Evolutionary conservation across 1,140 invertebrate genomes (phyloP), one percentile per base, ranked within the genome.

Genomic region (Oncopodura yosiiana): DNA sequence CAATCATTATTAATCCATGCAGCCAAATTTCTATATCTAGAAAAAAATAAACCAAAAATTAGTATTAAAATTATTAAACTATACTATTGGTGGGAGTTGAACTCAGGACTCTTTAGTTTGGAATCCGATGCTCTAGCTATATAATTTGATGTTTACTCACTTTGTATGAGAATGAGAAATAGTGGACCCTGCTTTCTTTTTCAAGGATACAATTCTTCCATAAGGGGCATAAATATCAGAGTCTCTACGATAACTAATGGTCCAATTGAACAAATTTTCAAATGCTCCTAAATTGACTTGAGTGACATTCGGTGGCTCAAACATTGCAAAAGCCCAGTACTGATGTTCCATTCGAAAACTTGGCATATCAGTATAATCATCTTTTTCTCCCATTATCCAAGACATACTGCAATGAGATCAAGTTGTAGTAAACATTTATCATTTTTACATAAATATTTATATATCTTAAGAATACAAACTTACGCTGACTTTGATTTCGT

Each of bases 151-250:
- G n/a, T n/a, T n/a, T n/a, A n/a, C n/a, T n/a, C n/a, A n/a, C n/a
- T n/a, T n/a, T n/a, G n/a, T n/a, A n/a, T n/a, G n/a, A n/a, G n/a
- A n/a, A n/a, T n/a, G n/a, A n/a, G n/a, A n/a, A n/a, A n/a, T n/a
- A n/a, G n/a, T n/a, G n/a, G n/a, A n/a, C n/a, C n/a, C n/a, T n/a
- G n/a, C n/a, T n/a, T n/a, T n/a, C n/a, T n/a, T n/a, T n/a, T n/a
- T n/a, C n/a, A n/a, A n/a, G n/a, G n/a, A n/a, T n/a, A n/a, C n/a
- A 30, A 59, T 21, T 19, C 30, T n/a, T 54, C 93, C 92, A 67
- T 97, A 97, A 0, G 93, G 93, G 1, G 92, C 83, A 2, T 95
- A 90, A 53, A 98, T 81, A 63, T 94, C 91, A 23, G 89, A 94
- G 68, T 97, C 93, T 32, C 82, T 78, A 24, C 94, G 77, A 69